Percentiles rank a stretch among this genome's conserved stretches.
Conservation (phyloP, 2,113 vertebrate species). For the Vireo altiloquus region DNA sequence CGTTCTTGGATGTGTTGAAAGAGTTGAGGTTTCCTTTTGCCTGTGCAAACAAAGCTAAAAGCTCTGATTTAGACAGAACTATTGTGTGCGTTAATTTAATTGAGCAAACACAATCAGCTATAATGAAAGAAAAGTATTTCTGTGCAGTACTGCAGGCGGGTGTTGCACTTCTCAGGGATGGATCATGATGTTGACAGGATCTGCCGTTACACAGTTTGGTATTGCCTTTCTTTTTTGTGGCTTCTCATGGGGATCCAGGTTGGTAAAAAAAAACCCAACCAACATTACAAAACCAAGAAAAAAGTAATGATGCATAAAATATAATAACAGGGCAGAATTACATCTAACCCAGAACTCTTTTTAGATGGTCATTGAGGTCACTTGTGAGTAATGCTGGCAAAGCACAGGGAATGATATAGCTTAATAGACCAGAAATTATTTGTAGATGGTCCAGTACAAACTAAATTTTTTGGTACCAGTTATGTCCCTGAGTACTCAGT, state of each 20-base stretch:
- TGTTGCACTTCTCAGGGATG: not conserved
- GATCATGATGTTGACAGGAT: not conserved
- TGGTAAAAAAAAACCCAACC: not conserved
- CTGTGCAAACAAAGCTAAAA: constrained; percentile 21
- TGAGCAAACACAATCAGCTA: constrained; percentile 1
- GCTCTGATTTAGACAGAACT: constrained; percentile 3
- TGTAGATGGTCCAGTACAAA: not conserved
- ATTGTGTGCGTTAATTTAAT: constrained; percentile 11
- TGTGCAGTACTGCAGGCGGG: not conserved
- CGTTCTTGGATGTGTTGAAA: not conserved
- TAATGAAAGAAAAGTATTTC: constrained; percentile 17
- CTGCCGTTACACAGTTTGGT: not conserved
- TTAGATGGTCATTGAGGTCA: not conserved
- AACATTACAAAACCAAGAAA: not conserved
- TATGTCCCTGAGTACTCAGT: not conserved
- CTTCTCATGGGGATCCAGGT: not conserved
- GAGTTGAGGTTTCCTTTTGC: not conserved
- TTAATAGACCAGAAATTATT: not conserved
- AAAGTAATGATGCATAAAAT: not conserved
- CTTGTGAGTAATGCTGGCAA: not conserved
- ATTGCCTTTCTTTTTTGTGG: not conserved
- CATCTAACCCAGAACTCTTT: not conserved
- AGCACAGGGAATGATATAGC: not conserved
- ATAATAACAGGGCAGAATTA: not conserved
- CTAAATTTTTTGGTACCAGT: not conserved